phyloP scores from a whole-genome alignment of 2,888 invertebrate genomes.

The Perizoma flavofasciatum region DNA sequence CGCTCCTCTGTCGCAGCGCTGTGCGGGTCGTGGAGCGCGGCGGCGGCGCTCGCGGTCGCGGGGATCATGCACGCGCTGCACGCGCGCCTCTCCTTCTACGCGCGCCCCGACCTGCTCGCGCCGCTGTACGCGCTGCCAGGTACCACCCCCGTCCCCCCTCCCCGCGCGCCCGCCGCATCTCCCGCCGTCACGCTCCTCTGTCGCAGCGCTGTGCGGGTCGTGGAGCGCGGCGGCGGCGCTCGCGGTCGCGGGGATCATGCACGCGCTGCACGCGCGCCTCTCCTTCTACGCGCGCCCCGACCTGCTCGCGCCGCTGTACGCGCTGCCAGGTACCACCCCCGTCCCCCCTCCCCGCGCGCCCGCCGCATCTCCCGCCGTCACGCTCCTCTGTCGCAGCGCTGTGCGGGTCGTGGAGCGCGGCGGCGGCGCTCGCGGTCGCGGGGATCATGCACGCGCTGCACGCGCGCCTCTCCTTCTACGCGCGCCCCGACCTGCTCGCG shows the following conservation, averaged over 20 bases:
- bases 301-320: conserved; percentile 89
- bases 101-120: conserved; percentile 87
- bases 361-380: too few relatives aligned
- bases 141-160: conserved; percentile 1
- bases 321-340: conserved; percentile 48
- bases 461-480: conserved; percentile 85
- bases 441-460: conserved; percentile 45
- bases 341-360: too few relatives aligned
- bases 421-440: conserved; percentile 57
- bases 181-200: too few relatives aligned
- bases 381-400: too few relatives aligned
- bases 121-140: conserved; percentile 85
- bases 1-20: too few relatives aligned
- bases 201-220: too few relatives aligned
- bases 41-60: conserved; percentile 57
- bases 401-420: too few relatives aligned
- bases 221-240: conserved; percentile 51
- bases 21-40: too few relatives aligned
- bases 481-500: conserved; percentile 87
- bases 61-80: conserved; percentile 45
- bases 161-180: too few relatives aligned
- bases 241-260: conserved; percentile 52
- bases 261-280: conserved; percentile 77
- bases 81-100: conserved; percentile 85
- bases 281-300: conserved; percentile 85